Evolutionary conservation across 2,888 invertebrate species (phyloP).

Genomic region (Tridacna crocea): DNA sequence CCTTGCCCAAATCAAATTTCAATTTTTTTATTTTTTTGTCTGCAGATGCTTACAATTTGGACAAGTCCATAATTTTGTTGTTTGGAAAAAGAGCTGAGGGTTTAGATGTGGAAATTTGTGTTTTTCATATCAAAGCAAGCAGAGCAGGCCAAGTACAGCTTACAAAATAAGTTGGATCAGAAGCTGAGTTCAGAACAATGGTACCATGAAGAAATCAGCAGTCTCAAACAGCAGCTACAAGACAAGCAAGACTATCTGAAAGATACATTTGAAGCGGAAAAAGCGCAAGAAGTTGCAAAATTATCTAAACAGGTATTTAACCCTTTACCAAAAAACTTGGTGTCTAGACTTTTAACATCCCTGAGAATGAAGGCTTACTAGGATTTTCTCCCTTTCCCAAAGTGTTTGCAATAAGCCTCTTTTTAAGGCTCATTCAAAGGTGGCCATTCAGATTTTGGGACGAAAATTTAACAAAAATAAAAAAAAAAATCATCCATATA

Average conservation of each 20-base stretch:
- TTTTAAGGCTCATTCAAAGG: no score
- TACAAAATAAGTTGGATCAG: constrained; percentile 56
- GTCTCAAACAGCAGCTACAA: constrained; percentile 48
- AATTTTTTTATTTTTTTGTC: no score
- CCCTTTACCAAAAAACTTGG: background rate
- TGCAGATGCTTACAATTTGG: no score
- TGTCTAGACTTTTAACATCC: background rate
- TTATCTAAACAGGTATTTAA: constrained; percentile 50
- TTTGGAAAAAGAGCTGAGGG: no score
- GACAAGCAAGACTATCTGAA: constrained; percentile 35
- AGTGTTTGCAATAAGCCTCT: background rate
- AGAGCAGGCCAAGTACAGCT: constrained; percentile 49
- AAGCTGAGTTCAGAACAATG: constrained; percentile 54
- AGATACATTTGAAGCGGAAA: constrained; percentile 43
- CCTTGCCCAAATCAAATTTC: no score
- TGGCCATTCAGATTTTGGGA: no score
- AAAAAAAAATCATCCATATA: no score
- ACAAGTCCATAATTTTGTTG: no score
- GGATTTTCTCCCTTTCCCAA: background rate
- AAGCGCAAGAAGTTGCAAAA: constrained; percentile 38
- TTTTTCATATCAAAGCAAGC: constrained; percentile 26
- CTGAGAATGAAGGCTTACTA: background rate
- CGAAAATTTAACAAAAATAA: no score
- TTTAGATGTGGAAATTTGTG: background rate
- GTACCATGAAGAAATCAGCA: constrained; percentile 62